These are phyloP conservation scores for Protobothrops flavoviridis DNA, from an alignment of 2,113 vertebrate species.

Conservation along the genomic window DNA sequence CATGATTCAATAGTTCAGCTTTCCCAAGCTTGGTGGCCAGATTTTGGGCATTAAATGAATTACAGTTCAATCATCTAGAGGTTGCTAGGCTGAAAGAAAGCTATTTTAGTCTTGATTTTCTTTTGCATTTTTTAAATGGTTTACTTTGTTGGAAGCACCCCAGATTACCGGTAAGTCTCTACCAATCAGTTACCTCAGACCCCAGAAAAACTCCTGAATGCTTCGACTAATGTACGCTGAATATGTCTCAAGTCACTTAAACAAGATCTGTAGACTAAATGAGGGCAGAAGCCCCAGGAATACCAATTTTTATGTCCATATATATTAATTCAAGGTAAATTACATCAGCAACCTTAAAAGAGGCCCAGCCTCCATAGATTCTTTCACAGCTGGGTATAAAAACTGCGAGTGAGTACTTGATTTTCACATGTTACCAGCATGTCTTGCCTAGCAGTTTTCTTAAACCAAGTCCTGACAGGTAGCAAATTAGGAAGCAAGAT, in stretches of 20 bases:
- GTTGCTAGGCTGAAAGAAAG: background rate
- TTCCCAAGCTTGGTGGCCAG: background rate
- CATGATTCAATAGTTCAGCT: background rate
- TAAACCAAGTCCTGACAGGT: slow-evolving; percentile 10
- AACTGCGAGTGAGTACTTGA: background rate
- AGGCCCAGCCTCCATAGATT: background rate
- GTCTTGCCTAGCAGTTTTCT: background rate
- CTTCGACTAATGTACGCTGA: background rate
- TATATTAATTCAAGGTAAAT: background rate
- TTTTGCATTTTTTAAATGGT: background rate
- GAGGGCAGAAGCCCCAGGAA: background rate
- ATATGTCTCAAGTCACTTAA: background rate
- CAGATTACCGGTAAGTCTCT: background rate
- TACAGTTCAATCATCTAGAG: background rate
- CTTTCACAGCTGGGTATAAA: background rate
- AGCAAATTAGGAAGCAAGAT: slow-evolving; percentile 2
- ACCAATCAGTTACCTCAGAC: background rate
- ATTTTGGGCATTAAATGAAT: background rate
- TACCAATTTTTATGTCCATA: background rate
- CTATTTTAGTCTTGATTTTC: background rate
- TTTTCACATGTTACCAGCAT: slow-evolving; percentile 6
- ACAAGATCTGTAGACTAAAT: background rate
- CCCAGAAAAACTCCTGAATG: background rate
- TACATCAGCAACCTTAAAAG: background rate
- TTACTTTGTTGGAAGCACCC: background rate